Conservation (phyloP, 2,797 vertebrate species). For the Aratinga solstitialis region DNA sequence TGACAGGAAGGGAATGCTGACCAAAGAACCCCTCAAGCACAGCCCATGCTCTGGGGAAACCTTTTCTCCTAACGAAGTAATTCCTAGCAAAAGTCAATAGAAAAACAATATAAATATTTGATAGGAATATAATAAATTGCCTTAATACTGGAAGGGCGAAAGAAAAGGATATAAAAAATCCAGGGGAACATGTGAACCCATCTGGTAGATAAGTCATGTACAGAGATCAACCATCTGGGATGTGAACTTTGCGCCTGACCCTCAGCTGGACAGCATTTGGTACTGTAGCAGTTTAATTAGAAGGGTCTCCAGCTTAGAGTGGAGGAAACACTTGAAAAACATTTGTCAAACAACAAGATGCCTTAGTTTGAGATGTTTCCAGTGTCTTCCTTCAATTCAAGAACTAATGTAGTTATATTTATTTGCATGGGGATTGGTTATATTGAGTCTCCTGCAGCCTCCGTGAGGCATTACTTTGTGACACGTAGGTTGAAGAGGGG, state of each 20-base stretch:
- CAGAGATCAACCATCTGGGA: constrained; percentile 62
- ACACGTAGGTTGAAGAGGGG: background rate
- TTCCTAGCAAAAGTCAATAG: constrained; percentile 13
- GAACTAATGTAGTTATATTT: background rate
- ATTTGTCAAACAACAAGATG: background rate
- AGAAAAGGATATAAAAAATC: background rate
- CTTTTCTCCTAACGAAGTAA: background rate
- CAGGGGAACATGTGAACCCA: constrained; percentile 67
- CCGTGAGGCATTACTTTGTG: background rate
- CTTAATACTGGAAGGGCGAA: background rate
- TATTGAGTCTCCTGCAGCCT: background rate
- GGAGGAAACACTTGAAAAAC: constrained; percentile 16
- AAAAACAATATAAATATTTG: constrained; percentile 75
- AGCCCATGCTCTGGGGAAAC: background rate
- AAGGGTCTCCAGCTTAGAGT: constrained; percentile 2
- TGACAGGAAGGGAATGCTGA: background rate
- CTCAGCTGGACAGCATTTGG: constrained; percentile 27
- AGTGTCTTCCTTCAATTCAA: background rate
- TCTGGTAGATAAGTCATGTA: constrained; percentile 50
- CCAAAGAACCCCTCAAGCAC: background rate
- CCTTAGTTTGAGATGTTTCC: background rate
- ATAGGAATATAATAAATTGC: constrained; percentile 69
- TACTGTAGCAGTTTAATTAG: constrained; percentile 57
- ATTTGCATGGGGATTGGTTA: background rate
- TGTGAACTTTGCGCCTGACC: constrained; percentile 62